Evolutionary conservation across 2,113 vertebrate genomes (phyloP), one percentile per base, ranked within the genome.

Genomic region (Poeciliopsis turrubarensis): DNA sequence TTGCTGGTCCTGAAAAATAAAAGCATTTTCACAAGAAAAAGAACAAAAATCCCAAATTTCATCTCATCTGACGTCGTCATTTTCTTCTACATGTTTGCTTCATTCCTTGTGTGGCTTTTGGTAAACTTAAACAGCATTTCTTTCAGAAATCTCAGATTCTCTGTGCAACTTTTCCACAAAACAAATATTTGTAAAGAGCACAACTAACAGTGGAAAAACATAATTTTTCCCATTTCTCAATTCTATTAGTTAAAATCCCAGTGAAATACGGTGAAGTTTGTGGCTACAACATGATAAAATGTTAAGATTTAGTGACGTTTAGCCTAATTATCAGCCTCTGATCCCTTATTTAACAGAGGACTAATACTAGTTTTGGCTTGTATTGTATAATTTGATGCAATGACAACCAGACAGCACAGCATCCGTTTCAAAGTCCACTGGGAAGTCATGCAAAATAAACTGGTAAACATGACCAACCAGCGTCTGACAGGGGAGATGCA

Each of bases 401-500:
- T 22, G 26, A 44, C 9, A 67, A 47, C n/a, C 62, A 70, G 71
- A 77, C 14, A 63, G 11, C 63, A 78, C 73, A 12, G 51, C 29
- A 75, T 67, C 70, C 3, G 7, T 41, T 31, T 22, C 76, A 77
- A 73, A 87, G 86, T 88, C 70, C 84, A 79, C 61, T 8, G 0
- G 37, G 72, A 15, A 66, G 30, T 74, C 71, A 47, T 1, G 2
- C 64, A 80, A 61, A 72, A 68, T 63, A 22, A 61, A 73, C 17
- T 78, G 71, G 76, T 72, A 69, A 86, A 82, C 62, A 74, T 80
- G 85, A 61, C 60, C 65, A 68, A 57, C 69, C 37, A 70, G 80
- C 74, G 51, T 57, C 51, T 57, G 51, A 57, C 10, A 5, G 51
- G 51, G 5, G 17, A 37, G 25, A 57, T 57, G 51, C 51, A 57